Percentiles rank a stretch among this genome's conserved stretches.
phyloP scores from a whole-genome alignment of 2,113 vertebrate genomes.

The Electrona antarctica region DNA sequence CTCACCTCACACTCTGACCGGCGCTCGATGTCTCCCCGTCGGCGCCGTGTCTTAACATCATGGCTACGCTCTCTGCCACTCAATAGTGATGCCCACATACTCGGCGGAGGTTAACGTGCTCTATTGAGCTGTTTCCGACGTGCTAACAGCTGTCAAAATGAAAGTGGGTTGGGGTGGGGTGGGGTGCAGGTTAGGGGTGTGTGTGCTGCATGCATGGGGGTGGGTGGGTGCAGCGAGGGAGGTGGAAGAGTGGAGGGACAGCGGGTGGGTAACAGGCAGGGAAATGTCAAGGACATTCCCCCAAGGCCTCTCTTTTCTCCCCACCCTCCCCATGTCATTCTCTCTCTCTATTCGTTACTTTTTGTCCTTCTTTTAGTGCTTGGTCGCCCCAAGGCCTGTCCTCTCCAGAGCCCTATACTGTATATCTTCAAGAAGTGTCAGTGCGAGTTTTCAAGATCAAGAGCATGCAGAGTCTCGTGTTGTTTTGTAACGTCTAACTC shows the following conservation, averaged over 20 bases:
- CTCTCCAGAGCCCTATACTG: neutral
- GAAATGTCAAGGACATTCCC: constrained; percentile 25
- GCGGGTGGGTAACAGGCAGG: neutral
- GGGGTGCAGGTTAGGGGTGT: too few species aligned
- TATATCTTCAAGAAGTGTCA: neutral
- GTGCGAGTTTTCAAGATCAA: neutral
- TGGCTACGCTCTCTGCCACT: constrained; percentile 6
- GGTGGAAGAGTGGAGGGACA: neutral
- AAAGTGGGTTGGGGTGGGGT: too few species aligned
- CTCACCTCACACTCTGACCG: constrained; percentile 19
- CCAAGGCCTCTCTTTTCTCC: neutral
- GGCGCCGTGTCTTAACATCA: constrained; percentile 33
- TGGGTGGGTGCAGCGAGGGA: neutral
- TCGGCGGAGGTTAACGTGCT: constrained; percentile 19
- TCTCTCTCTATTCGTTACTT: neutral
- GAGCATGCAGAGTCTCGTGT: neutral
- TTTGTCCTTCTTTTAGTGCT: constrained; percentile 5
- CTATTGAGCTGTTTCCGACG: constrained; percentile 24
- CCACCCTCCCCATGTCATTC: neutral
- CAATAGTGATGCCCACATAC: constrained; percentile 11
- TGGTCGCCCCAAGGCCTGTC: neutral
- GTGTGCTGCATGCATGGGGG: too few species aligned
- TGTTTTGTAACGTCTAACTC: neutral
- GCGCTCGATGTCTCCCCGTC: constrained; percentile 38
- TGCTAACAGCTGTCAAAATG: constrained; percentile 13